phyloP scores from a whole-genome alignment of 2,888 invertebrate genomes.

The Diabrotica balteata region DNA sequence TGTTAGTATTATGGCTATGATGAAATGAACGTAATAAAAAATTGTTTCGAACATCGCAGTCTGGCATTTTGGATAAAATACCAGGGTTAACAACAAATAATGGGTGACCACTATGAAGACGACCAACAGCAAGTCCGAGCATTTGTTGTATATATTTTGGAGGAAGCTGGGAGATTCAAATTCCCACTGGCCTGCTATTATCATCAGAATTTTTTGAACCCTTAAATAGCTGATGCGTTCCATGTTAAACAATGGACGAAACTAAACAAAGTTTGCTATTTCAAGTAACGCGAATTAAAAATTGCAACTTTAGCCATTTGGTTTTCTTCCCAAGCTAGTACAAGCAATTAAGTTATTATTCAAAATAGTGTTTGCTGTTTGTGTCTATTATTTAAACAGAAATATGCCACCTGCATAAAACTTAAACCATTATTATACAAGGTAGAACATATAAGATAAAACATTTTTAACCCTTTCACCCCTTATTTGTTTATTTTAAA shows the following conservation, averaged over 20 bases:
- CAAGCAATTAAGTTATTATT: no score
- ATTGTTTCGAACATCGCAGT: constrained; percentile 19
- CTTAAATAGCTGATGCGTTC: not conserved
- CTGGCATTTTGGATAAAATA: constrained; percentile 16
- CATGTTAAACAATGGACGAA: not conserved
- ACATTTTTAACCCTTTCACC: no score
- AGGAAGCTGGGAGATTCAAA: constrained; percentile 11
- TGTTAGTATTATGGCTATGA: constrained; percentile 21
- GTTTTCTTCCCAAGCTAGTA: no score
- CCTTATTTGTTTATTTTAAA: no score
- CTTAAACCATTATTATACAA: no score
- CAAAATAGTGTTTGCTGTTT: no score
- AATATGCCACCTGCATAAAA: no score
- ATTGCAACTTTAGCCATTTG: no score
- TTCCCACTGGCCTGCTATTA: constrained; percentile 25
- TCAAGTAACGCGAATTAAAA: no score
- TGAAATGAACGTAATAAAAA: constrained; percentile 25
- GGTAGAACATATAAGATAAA: no score
- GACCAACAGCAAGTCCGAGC: constrained; percentile 1
- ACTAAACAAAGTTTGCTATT: no score
- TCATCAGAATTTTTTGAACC: constrained; percentile 11
- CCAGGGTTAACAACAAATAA: constrained; percentile 10
- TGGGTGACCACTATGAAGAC: constrained; percentile 17
- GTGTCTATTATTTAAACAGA: no score
- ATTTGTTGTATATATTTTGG: constrained; percentile 6